These are phyloP conservation scores for Parascotia fuliginaria DNA, from an alignment of 2,888 invertebrate species.

Conservation along the genomic window DNA sequence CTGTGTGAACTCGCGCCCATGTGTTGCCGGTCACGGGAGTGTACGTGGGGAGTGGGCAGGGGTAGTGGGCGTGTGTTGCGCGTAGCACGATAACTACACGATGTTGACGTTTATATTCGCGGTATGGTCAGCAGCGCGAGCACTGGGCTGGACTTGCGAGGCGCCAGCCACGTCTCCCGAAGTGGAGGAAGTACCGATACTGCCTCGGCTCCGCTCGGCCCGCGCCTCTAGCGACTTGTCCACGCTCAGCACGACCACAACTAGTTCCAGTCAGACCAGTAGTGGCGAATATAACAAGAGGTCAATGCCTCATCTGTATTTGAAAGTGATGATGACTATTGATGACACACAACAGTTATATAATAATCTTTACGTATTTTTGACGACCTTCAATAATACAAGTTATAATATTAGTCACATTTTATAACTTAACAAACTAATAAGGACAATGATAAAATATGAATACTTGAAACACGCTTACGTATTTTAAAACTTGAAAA, in stretches of 20 bases:
- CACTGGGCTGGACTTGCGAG: conserved; percentile 80
- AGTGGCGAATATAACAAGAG: conserved; percentile 77
- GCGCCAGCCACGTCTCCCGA: conserved; percentile 64
- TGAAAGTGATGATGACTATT: neutral
- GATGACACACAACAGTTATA: conserved; percentile 27
- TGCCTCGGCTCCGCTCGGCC: conserved; percentile 78
- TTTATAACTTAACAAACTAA: conserved; percentile 5
- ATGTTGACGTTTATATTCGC: conserved; percentile 88
- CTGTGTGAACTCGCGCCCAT: conserved; percentile 63
- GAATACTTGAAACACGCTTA: conserved; percentile 6
- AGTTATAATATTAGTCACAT: neutral
- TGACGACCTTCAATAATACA: neutral
- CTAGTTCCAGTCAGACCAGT: conserved; percentile 81
- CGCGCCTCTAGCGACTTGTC: conserved; percentile 82
- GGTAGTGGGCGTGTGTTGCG: conserved; percentile 63
- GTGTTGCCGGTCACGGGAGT: conserved; percentile 57
- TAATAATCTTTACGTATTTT: neutral
- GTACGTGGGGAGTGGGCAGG: conserved; percentile 63
- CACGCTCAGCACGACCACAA: conserved; percentile 80
- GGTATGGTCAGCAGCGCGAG: conserved; percentile 87
- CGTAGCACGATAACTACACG: conserved; percentile 65
- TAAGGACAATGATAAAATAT: conserved; percentile 16
- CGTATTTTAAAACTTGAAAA: conserved; percentile 14
- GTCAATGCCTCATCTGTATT: conserved; percentile 51
- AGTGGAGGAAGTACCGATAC: conserved; percentile 72